Evolutionary conservation across 2,113 vertebrate species (phyloP).

Genomic region (Scolopax mira): DNA sequence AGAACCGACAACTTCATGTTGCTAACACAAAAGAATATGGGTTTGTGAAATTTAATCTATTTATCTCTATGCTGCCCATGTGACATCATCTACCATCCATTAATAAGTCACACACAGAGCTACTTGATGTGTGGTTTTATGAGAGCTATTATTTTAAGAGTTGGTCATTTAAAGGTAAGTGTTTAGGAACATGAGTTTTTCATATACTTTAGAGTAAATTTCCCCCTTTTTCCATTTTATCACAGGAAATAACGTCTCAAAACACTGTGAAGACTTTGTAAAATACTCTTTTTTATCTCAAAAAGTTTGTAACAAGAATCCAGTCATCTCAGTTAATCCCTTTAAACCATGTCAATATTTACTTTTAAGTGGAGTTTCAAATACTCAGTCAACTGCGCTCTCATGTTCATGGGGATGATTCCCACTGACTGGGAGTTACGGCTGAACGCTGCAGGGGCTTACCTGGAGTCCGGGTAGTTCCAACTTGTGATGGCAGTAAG

Average conservation of each 20-base stretch:
- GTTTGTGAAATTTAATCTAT: neutral
- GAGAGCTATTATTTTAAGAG: neutral
- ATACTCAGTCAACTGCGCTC: neutral
- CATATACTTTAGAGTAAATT: neutral
- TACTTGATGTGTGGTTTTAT: neutral
- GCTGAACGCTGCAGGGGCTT: neutral
- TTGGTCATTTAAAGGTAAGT: neutral
- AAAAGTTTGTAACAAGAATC: slow-evolving; percentile 31
- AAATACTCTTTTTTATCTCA: neutral
- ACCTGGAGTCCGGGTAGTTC: neutral
- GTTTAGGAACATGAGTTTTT: slow-evolving; percentile 20
- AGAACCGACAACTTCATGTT: neutral
- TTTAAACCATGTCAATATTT: slow-evolving; percentile 45
- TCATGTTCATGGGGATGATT: neutral
- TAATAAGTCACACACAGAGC: neutral
- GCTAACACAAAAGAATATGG: neutral
- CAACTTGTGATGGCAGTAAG: neutral
- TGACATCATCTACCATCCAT: neutral
- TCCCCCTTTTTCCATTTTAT: slow-evolving; percentile 8
- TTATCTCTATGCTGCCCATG: neutral
- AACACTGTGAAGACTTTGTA: neutral
- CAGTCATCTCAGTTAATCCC: slow-evolving; percentile 21
- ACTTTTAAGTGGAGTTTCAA: slow-evolving; percentile 19
- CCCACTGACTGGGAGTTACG: neutral
- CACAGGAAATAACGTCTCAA: neutral